Evolutionary conservation across 2,888 invertebrate species (phyloP).

Genomic region (Dolichopus griseipennis): DNA sequence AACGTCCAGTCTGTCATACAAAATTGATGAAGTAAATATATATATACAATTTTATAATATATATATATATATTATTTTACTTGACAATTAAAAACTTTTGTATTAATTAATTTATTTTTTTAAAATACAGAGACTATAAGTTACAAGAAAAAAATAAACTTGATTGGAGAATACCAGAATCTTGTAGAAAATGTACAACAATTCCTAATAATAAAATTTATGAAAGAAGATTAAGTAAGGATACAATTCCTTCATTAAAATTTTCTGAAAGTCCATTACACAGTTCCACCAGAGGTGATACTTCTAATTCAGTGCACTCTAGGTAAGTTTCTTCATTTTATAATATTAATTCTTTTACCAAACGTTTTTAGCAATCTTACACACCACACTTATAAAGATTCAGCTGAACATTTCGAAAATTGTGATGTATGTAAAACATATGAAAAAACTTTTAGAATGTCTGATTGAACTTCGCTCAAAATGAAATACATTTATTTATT

Average conservation of each 20-base stretch:
- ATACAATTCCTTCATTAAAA: not conserved
- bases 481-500: too few species aligned
- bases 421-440: not conserved
- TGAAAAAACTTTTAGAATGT: constrained; percentile 1
- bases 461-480: not conserved
- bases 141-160: not conserved
- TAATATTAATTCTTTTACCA: too few species aligned
- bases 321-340: not conserved
- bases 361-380: not conserved
- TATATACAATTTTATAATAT: not conserved
- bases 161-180: not conserved
- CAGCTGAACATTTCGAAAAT: not conserved
- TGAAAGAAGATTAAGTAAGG: not conserved
- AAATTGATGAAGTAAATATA: constrained; percentile 13
- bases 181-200: not conserved
- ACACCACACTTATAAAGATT: not conserved
- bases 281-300: not conserved
- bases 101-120: not conserved
- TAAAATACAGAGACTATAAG: not conserved
- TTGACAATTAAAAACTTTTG: not conserved
- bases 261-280: not conserved
- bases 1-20: constrained; percentile 36
- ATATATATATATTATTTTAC: not conserved
- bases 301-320: not conserved
- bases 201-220: not conserved